Evolutionary conservation across 2,888 invertebrate genomes (phyloP), one percentile per base, ranked within the genome.

Genomic region (Eilema sororculum): DNA sequence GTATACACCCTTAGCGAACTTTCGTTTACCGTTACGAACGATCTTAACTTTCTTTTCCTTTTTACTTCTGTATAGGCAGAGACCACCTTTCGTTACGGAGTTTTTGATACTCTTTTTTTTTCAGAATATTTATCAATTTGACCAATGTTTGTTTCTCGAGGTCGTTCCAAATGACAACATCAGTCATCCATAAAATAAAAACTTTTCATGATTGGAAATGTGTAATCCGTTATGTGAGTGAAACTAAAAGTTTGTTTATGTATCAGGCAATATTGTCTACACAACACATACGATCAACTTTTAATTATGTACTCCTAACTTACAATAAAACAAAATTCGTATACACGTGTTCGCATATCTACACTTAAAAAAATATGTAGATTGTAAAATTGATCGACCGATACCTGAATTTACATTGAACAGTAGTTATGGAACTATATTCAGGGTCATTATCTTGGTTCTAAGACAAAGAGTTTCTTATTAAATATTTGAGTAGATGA

Each of bases 241-340:
- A 77, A 82, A 74, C 61, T 60, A 46, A 73, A 74, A 75, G 75
- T 80, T 73, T 58, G n/a, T n/a, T 28, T 28, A 61, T 22, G 69
- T 75, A 60, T 71, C 68, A 65, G 56, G 67, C 64, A 62, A 68
- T 72, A 67, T 74, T 73, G 64, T 63, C 28, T 37, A 61, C 67
- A 71, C 66, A 72, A 68, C 68, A 73, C 76, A 71, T 80, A 80
- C 69, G 67, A 72, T 64, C 69, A 85, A 86, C 80, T 86, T 84
- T 73, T 78, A 80, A 83, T 81, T 60, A 77, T 77, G 65, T 78
- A 41, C 28, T 20, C 57, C 59, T 46, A 46, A 20, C 33, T 60
- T 56, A 61, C 30, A 76, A 77, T 76, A 76, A 79, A 75, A 70
- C 76, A 78, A 71, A 77, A 77, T 72, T 57, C 46, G 52, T 8